Evolutionary conservation across 2,888 invertebrate species (phyloP), one percentile per base, ranked within the genome.

Genomic region (Eupithecia vulgata): DNA sequence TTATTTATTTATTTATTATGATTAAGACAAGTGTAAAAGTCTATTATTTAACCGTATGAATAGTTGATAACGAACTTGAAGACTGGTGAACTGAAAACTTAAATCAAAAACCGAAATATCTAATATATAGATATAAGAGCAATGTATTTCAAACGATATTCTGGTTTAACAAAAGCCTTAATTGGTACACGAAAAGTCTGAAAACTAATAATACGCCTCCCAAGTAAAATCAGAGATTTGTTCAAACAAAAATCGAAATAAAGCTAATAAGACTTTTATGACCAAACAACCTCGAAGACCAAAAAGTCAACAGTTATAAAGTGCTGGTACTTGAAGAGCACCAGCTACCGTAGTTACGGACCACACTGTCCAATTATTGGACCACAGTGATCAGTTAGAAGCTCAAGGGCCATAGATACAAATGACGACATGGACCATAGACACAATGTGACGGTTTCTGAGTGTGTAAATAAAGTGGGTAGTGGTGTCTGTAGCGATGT

Each of bases 401-500:
- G n/a, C 40, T 40, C 40, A 65, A 65, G 62, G 62, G 62, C 62
- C 35, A 34, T 61, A 34, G 35, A 64, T 64, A 64, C 62, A 64
- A 40, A 65, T 65, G 40, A 65, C 40, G 40, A 65, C 40, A 65
- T 21, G 21, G 25, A 65, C 64, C 65, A 42, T 67, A 68, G 71
- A 74, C 71, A 77, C 73, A 76, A 76, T 89, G 90, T 91, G 91
- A 91, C 90, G 89, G 89, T 87, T 84, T 81, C 82, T 78, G 79
- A 85, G 83, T 88, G 81, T 83, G 89, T 90, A 88, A 89, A 80
- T 85, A 85, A 91, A 90, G 93, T 86, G 91, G 80, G 86, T 85
- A 85, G 84, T 84, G 83, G 78, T 78, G 77, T 77, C 82, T 83
- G 90, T 90, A 90, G 91, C 88, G 88, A 84, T 89, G 85, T 91